Percentiles rank a stretch among this genome's conserved stretches.
Evolutionary conservation across 2,797 vertebrate genomes (phyloP).

Genomic region (Manis javanica): DNA sequence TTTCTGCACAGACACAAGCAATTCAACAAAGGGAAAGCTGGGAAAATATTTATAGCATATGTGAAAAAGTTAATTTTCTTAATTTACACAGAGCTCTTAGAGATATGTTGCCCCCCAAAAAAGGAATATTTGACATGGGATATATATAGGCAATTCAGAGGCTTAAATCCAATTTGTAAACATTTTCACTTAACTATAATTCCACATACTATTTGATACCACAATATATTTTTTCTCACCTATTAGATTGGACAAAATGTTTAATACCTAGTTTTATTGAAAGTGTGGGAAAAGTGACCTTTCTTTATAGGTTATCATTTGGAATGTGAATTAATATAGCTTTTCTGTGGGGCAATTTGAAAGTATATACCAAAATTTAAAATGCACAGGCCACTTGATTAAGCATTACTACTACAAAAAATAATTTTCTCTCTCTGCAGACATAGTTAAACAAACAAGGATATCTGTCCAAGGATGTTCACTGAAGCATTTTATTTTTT

Average conservation of each 20-base stretch:
- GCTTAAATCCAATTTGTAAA: background rate
- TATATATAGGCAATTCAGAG: background rate
- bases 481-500: background rate
- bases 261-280: background rate
- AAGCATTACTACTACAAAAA: background rate
- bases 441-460: background rate
- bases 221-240: slow-evolving; percentile 33
- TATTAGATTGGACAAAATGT: background rate
- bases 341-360: background rate
- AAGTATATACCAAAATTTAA: background rate
- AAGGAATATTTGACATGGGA: background rate
- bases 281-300: background rate
- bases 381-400: background rate
- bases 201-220: slow-evolving; percentile 1
- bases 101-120: background rate
- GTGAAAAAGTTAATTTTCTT: slow-evolving; percentile 10
- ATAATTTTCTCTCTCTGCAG: background rate
- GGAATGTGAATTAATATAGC: background rate
- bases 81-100: slow-evolving; percentile 12
- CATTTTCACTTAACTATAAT: slow-evolving; percentile 1
- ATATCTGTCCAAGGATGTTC: background rate
- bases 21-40: background rate
- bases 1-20: background rate
- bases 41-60: background rate
- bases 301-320: background rate